Conservation (phyloP, 2,888 invertebrate species). For the Drosophila suboccidentalis region DNA sequence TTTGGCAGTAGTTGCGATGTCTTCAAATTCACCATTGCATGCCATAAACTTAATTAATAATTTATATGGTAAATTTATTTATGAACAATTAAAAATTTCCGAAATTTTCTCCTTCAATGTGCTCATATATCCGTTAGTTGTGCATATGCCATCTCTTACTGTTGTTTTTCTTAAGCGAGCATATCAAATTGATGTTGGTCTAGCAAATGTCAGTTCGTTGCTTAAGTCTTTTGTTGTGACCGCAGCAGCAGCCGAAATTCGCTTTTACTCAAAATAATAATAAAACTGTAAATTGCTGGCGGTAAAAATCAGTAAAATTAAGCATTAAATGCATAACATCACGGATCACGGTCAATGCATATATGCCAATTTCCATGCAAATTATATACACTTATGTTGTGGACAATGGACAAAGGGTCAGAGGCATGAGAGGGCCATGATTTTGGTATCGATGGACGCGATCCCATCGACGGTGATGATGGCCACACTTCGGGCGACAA, state of each 20-base stretch:
- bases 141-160: background rate
- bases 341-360: slow-evolving; percentile 42
- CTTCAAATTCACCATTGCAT: slow-evolving; percentile 40
- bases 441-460: background rate
- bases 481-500: slow-evolving; percentile 79
- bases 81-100: slow-evolving; percentile 61
- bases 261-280: slow-evolving; percentile 32
- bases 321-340: slow-evolving; percentile 74
- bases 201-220: slow-evolving; percentile 40
- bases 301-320: slow-evolving; percentile 73
- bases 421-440: slow-evolving; percentile 6
- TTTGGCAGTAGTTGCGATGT: slow-evolving; percentile 55
- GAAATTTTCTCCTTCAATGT: slow-evolving; percentile 19
- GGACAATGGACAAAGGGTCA: slow-evolving; percentile 41
- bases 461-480: slow-evolving; percentile 54
- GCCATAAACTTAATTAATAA: slow-evolving; percentile 58
- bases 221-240: slow-evolving; percentile 43
- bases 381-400: slow-evolving; percentile 75
- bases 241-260: slow-evolving; percentile 20
- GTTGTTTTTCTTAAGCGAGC: slow-evolving; percentile 11
- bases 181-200: slow-evolving; percentile 15
- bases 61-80: slow-evolving; percentile 70
- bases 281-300: slow-evolving; percentile 41
- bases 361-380: slow-evolving; percentile 73
- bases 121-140: background rate